Evolutionary conservation across 2,113 vertebrate genomes (phyloP).

Genomic region (Protomyctophum bolini): DNA sequence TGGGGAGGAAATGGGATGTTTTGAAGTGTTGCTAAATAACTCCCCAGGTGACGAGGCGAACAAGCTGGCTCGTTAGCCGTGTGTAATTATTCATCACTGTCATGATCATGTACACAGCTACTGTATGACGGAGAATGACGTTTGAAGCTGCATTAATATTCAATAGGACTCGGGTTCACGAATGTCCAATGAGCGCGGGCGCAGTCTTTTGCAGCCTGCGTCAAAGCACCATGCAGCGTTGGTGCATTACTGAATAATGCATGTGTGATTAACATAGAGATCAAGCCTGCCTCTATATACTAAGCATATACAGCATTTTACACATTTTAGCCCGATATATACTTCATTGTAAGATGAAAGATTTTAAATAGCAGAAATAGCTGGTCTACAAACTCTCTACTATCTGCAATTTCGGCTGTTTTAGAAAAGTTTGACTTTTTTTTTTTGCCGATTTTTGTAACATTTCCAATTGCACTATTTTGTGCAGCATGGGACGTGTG

Average conservation of each 20-base stretch:
- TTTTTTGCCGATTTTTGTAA: too few relatives aligned
- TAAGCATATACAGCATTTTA: neutral
- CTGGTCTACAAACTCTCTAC: too few relatives aligned
- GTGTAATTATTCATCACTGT: conserved; percentile 48
- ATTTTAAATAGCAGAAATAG: too few relatives aligned
- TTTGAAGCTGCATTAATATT: conserved; percentile 60
- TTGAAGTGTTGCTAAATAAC: neutral
- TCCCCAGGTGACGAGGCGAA: conserved; percentile 27
- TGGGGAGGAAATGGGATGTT: conserved; percentile 20
- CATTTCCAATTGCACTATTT: too few relatives aligned
- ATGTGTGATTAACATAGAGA: conserved; percentile 41
- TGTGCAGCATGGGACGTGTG: too few relatives aligned
- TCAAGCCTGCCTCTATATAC: conserved; percentile 18
- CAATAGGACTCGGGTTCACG: conserved; percentile 24
- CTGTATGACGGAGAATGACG: conserved; percentile 16
- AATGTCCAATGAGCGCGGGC: conserved; percentile 50
- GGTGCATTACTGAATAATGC: conserved; percentile 54
- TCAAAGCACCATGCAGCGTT: conserved; percentile 37
- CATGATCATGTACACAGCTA: conserved; percentile 19
- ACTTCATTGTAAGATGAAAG: too few relatives aligned
- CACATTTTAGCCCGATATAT: too few relatives aligned
- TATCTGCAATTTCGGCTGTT: too few relatives aligned
- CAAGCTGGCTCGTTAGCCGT: conserved; percentile 35
- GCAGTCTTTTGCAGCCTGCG: conserved; percentile 26
- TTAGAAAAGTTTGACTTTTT: too few relatives aligned